Base-by-base conservation (phyloP, 2,113 vertebrate genomes). In the Lagopus leucura region DNA sequence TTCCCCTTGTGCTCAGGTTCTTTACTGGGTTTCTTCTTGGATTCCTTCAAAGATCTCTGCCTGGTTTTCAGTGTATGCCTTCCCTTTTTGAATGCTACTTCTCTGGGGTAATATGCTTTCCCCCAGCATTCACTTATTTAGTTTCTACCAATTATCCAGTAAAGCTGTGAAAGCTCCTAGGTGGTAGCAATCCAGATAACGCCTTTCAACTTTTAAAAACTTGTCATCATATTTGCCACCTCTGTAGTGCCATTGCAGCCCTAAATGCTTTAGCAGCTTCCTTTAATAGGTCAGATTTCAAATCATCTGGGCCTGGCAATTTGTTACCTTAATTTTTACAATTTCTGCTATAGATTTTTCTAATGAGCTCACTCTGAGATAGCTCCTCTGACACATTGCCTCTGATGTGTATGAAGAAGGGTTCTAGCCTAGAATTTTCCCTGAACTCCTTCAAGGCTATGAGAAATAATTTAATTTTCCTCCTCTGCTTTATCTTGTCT, bases 241-340 rank as follows among this genome's bases (percentile, higher is more conserved):
- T 32, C 57, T 88, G 47, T 42, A 64, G 60, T 34, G 55, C 58
- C 43, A 63, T 13, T 72, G 60, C 60, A 90, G 34, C 47, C 90
- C 19, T 64, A 47, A 86, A 78, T 43, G 73, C 76, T 63, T 90
- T 90, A 50, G 50, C 47, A 92, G 61, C 65, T 92, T 74, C 61
- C 43, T 88, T 92, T 78, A 88, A 60, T 88, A 94, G 86, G 90
- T 92, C 90, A 86, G 61, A 22, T 48, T 88, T 83, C 71, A 88
- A 90, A 84, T 84, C 57, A 55, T 18, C 65, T 48, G 61, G 43
- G 52, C 34, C 57, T 52, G 28, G 64, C 15, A 57, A 78, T 67
- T 81, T 92, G 67, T 92, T 84, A 86, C 77, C 80, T 78, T 93
- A 86, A 86, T 96, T 93, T 83, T 93, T 92, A 84, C 82, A 78